Evolutionary conservation across 1,140 invertebrate species (phyloP).

Genomic region (Goniozus legneri): DNA sequence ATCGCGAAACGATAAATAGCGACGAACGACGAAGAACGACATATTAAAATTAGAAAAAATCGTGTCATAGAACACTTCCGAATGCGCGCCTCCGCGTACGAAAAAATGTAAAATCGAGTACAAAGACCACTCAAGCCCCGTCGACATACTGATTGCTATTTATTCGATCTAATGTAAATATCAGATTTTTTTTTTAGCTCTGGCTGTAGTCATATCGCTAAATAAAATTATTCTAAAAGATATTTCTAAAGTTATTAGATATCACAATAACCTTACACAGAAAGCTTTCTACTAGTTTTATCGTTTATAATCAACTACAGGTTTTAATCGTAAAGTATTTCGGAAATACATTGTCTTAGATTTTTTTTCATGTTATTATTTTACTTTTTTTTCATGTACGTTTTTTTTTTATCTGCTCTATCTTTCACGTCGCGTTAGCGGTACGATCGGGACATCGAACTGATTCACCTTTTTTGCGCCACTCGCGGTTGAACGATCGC

Average conservation of each 20-base stretch:
- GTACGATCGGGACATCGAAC: too few relatives aligned
- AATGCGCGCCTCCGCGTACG: too few relatives aligned
- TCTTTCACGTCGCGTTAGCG: too few relatives aligned
- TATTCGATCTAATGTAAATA: too few relatives aligned
- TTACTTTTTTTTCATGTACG: too few relatives aligned
- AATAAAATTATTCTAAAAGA: not conserved
- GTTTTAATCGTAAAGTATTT: not conserved
- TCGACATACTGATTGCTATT: conserved; percentile 31
- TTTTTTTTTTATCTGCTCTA: too few relatives aligned
- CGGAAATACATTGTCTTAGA: not conserved
- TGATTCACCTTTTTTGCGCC: too few relatives aligned
- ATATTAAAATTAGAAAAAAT: too few relatives aligned
- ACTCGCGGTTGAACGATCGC: too few relatives aligned
- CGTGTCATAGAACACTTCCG: too few relatives aligned
- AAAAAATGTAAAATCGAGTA: conserved; percentile 8
- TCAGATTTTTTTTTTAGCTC: conserved; percentile 11
- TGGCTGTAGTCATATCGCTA: not conserved
- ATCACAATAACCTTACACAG: conserved; percentile 51
- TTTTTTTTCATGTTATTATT: not conserved
- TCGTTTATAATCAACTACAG: conserved; percentile 17
- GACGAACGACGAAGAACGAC: too few relatives aligned
- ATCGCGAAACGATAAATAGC: too few relatives aligned
- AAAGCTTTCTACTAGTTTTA: conserved; percentile 36
- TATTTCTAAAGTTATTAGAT: conserved; percentile 39
- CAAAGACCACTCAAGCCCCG: conserved; percentile 22